Evolutionary conservation across 2,113 vertebrate species (phyloP).

Genomic region (Burhinus bistriatus): DNA sequence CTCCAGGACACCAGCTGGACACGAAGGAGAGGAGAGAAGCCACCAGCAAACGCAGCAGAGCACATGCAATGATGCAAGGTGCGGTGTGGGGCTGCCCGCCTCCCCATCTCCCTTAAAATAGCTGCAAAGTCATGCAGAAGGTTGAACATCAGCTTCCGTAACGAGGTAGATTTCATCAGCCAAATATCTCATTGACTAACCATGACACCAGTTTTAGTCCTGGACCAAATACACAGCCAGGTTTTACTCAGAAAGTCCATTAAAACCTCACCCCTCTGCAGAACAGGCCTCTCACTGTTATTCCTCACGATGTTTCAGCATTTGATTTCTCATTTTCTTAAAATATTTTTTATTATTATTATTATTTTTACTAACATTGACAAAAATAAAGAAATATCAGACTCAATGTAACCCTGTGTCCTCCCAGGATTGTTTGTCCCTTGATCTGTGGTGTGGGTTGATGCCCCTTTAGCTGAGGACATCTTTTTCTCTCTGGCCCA

Average conservation of each 20-base stretch:
- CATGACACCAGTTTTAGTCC: not conserved
- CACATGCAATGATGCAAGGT: rapidly evolving
- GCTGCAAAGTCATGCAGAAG: not conserved
- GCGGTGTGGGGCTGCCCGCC: not conserved
- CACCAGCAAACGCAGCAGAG: not conserved
- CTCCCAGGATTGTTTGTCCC: not conserved
- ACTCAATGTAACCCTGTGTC: not conserved
- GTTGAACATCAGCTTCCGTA: not conserved
- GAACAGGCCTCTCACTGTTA: not conserved
- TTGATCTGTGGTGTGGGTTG: not conserved
- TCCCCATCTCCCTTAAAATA: not conserved
- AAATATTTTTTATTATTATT: not conserved
- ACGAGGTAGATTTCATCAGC: not conserved
- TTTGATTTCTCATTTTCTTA: not conserved
- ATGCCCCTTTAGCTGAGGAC: not conserved
- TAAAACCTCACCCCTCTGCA: not conserved
- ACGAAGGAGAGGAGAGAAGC: not conserved
- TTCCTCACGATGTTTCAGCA: not conserved
- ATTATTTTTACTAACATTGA: not conserved
- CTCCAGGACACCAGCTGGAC: not conserved
- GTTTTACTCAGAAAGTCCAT: not conserved
- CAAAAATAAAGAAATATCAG: not conserved
- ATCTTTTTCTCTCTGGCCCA: not conserved
- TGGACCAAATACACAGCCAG: not conserved
- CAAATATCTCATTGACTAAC: not conserved